Evolutionary conservation across 2,797 vertebrate genomes (phyloP).

Genomic region (Xyrichtys novacula): DNA sequence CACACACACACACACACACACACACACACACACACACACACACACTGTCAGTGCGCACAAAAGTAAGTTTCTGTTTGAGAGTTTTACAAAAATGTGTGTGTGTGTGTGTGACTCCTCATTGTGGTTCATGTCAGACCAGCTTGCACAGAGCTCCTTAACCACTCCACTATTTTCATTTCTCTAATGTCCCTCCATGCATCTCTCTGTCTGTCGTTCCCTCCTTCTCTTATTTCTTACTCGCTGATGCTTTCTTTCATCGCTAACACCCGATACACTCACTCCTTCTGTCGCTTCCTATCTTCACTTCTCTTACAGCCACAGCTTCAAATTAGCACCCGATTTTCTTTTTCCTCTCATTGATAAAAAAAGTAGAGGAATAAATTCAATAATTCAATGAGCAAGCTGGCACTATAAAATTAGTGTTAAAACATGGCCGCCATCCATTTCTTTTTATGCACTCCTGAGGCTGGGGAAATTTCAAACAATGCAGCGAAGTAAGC

Average conservation of each 20-base stretch:
- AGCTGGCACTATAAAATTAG: slow-evolving; percentile 18
- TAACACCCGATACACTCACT: slow-evolving; percentile 25
- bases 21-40: background rate
- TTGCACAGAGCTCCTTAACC: slow-evolving; percentile 58
- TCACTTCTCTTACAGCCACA: slow-evolving; percentile 4
- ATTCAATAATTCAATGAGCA: slow-evolving; percentile 36
- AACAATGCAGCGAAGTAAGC: slow-evolving; percentile 45
- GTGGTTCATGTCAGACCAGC: slow-evolving; percentile 55
- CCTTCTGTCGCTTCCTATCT: slow-evolving; percentile 13
- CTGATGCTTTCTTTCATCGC: slow-evolving; percentile 64
- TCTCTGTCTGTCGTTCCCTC: slow-evolving; percentile 33
- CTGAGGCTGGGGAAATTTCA: slow-evolving; percentile 51
- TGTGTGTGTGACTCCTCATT: slow-evolving; percentile 23
- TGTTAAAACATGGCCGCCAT: slow-evolving; percentile 35
- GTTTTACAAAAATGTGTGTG: slow-evolving; percentile 33
- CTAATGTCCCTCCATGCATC: slow-evolving; percentile 46
- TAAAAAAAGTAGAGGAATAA: slow-evolving; percentile 33
- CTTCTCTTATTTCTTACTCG: slow-evolving; percentile 50
- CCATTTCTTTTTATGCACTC: slow-evolving; percentile 58
- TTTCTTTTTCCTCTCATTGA: slow-evolving; percentile 30
- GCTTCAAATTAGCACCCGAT: slow-evolving; percentile 29
- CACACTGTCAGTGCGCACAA: slow-evolving; percentile 16
- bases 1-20: slow-evolving; percentile 9
- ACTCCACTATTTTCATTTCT: slow-evolving; percentile 62
- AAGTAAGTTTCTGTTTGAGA: slow-evolving; percentile 21